These are phyloP conservation scores for Microtus californicus DNA, from an alignment of 2,797 vertebrate species.

Conservation along the genomic window DNA sequence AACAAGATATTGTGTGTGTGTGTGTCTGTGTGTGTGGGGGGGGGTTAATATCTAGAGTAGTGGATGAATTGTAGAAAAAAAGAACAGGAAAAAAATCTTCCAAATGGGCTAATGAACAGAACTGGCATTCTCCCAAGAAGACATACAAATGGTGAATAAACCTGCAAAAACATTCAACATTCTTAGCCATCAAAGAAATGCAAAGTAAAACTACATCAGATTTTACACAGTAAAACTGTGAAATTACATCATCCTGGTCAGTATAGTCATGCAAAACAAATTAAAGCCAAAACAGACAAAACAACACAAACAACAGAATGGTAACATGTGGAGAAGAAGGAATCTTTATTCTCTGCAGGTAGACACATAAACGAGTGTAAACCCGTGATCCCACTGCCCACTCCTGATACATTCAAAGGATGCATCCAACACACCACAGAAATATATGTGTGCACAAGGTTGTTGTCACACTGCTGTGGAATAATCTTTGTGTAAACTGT, in stretches of 20 bases:
- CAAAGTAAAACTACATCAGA: neutral
- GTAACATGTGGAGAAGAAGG: neutral
- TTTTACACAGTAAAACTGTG: neutral
- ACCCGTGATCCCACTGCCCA: neutral
- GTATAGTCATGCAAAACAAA: neutral
- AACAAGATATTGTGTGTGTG: neutral
- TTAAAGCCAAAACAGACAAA: neutral
- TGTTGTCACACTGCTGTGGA: neutral
- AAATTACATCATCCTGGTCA: neutral
- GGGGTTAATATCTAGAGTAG: neutral
- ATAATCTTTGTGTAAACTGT: neutral
- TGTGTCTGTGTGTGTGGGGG: too few species aligned
- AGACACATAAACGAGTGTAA: neutral
- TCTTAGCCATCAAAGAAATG: neutral
- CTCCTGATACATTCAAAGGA: neutral
- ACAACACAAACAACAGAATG: neutral
- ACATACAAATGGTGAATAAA: neutral
- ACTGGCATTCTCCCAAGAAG: neutral
- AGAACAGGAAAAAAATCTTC: neutral
- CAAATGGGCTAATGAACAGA: neutral
- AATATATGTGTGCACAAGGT: neutral
- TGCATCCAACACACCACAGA: neutral
- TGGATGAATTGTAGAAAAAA: neutral
- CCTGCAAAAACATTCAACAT: neutral
- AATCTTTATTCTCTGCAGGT: neutral